phyloP scores from a whole-genome alignment of 2,797 vertebrate species.

The Mergus octosetaceus region DNA sequence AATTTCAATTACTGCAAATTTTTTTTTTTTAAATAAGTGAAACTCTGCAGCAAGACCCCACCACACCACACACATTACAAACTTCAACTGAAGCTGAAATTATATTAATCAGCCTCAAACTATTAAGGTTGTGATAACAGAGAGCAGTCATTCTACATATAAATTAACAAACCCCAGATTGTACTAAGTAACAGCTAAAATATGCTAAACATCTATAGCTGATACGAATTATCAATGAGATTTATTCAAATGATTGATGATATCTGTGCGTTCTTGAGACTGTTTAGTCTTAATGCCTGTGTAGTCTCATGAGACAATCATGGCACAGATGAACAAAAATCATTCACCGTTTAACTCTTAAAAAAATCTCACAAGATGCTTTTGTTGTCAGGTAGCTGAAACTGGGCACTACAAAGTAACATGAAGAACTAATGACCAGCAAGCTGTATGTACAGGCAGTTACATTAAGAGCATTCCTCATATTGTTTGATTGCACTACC shows the following conservation, averaged over 20 bases:
- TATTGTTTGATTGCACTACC: not conserved
- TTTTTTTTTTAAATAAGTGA: not conserved
- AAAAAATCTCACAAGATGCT: not conserved
- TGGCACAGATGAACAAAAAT: not conserved
- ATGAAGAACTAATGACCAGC: not conserved
- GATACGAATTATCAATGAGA: not conserved
- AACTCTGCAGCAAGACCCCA: not conserved
- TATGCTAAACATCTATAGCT: not conserved
- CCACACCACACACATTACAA: not conserved
- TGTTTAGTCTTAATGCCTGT: not conserved
- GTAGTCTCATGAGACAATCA: not conserved
- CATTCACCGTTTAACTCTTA: not conserved
- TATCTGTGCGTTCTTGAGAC: not conserved
- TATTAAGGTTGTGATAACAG: not conserved
- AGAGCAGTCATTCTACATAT: not conserved
- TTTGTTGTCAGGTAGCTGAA: not conserved
- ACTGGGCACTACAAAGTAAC: not conserved
- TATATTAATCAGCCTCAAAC: not conserved
- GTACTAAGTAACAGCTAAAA: not conserved
- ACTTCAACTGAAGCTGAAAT: not conserved
- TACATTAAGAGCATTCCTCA: not conserved
- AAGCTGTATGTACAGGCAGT: not conserved
- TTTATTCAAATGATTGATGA: not conserved
- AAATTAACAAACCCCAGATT: not conserved
- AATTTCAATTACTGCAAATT: not conserved